Percentiles rank a stretch among this genome's conserved stretches.
These are phyloP conservation scores for Mastacembelus armatus DNA, from an alignment of 2,797 vertebrate species.

Conservation along the genomic window DNA sequence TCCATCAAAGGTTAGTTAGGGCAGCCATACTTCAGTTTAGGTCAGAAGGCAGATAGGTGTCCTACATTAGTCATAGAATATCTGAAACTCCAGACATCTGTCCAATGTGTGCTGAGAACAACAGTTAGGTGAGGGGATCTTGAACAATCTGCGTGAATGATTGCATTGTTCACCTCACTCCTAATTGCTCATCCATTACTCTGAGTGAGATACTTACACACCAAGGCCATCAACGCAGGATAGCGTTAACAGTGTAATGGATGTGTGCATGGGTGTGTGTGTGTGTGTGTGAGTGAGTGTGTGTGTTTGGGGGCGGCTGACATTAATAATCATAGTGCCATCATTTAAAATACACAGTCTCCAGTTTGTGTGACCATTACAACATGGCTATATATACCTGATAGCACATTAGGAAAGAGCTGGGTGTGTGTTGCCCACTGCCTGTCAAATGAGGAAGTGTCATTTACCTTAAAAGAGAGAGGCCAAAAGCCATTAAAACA, in stretches of 20 bases:
- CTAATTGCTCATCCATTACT: neutral
- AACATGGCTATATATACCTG: neutral
- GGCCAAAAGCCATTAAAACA: conserved; percentile 2
- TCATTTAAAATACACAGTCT: conserved; percentile 10
- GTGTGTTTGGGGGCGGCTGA: neutral
- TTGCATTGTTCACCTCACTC: too few species aligned
- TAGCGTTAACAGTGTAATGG: neutral
- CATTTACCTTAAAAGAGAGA: conserved; percentile 14
- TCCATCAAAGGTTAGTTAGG: neutral
- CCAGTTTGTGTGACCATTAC: conserved; percentile 18
- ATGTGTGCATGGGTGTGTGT: neutral
- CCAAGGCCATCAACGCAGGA: neutral
- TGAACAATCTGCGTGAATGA: too few species aligned
- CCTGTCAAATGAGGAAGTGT: conserved; percentile 6
- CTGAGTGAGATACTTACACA: neutral
- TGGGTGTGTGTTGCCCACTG: conserved; percentile 1
- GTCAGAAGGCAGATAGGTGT: neutral
- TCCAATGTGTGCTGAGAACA: neutral
- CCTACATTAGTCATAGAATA: too few species aligned
- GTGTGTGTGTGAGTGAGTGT: too few species aligned
- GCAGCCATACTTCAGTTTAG: neutral
- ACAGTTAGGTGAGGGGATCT: too few species aligned
- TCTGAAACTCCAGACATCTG: too few species aligned
- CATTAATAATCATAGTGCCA: neutral
- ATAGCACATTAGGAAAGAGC: conserved; percentile 1